These are phyloP conservation scores for Apamea monoglypha DNA, from an alignment of 2,888 invertebrate genomes.

Conservation along the genomic window DNA sequence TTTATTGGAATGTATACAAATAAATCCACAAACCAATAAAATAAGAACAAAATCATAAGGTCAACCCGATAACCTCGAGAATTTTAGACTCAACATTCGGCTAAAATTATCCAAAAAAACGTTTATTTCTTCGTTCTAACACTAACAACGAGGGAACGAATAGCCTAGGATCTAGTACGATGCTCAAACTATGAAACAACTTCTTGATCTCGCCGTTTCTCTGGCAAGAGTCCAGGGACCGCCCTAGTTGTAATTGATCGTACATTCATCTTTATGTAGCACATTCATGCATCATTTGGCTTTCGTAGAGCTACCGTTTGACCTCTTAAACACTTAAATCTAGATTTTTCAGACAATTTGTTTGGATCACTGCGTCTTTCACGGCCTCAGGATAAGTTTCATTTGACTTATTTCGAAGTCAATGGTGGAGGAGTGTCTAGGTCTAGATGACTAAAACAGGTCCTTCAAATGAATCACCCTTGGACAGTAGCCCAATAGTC, in stretches of 20 bases:
- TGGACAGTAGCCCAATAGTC: neutral
- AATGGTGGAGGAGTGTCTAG: neutral
- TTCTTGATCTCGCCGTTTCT: conserved; percentile 43
- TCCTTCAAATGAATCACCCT: neutral
- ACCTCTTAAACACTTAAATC: neutral
- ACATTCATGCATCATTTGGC: conserved; percentile 45
- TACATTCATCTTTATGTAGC: conserved; percentile 40
- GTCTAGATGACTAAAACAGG: neutral
- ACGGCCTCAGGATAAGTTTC: neutral
- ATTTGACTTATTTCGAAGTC: no score
- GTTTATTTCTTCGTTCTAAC: neutral
- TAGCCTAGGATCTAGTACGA: conserved; percentile 17
- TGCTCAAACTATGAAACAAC: conserved; percentile 27
- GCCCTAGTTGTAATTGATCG: conserved; percentile 39
- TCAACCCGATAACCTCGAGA: conserved; percentile 18
- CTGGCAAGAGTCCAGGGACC: conserved; percentile 46
- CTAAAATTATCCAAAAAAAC: conserved; percentile 10
- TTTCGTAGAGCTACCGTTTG: neutral
- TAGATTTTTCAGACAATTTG: neutral
- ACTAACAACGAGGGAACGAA: conserved; percentile 4
- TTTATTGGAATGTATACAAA: conserved; percentile 25
- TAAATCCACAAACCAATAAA: conserved; percentile 4
- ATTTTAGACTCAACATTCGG: neutral
- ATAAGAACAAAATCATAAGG: conserved; percentile 10
- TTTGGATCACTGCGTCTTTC: neutral